Conservation (phyloP, 53 echinoderm and acorn worm genomes). For the Echinarachnius parma region DNA sequence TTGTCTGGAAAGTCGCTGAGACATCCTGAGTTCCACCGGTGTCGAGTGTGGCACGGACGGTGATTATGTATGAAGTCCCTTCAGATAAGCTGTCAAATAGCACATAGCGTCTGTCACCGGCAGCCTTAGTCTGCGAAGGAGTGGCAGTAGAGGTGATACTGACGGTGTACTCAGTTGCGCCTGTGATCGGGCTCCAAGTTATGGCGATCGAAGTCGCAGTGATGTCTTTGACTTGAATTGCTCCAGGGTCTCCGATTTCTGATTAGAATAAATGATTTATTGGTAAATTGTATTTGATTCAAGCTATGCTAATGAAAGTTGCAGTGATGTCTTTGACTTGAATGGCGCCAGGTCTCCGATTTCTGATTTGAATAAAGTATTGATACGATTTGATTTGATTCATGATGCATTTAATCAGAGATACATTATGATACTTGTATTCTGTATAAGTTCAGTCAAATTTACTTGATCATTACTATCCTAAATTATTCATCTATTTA, state of each 20-base stretch:
- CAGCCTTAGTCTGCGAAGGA: neutral
- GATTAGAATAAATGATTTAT: neutral
- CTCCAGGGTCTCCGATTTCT: neutral
- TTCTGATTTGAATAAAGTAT: neutral
- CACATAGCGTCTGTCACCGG: neutral
- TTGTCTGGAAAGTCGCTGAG: neutral
- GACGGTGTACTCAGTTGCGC: neutral
- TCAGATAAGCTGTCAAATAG: neutral
- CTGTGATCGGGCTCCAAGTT: conserved; percentile 5
- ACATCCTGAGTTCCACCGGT: neutral
- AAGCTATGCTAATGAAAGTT: neutral
- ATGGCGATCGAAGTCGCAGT: conserved; percentile 6
- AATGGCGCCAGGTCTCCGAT: neutral
- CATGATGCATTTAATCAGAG: no score
- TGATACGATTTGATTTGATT: neutral
- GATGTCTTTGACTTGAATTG: conserved; percentile 5
- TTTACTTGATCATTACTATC: no score
- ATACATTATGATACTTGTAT: no score
- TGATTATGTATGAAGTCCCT: conserved; percentile 13
- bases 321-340: conserved; percentile 10
- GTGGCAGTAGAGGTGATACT: neutral
- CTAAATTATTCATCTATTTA: no score
- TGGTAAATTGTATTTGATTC: neutral
- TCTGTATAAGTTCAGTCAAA: no score
- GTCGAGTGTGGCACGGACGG: neutral